These are phyloP conservation scores for Notarius quadriscutis DNA, from an alignment of 2,113 vertebrate genomes.

Conservation along the genomic window DNA sequence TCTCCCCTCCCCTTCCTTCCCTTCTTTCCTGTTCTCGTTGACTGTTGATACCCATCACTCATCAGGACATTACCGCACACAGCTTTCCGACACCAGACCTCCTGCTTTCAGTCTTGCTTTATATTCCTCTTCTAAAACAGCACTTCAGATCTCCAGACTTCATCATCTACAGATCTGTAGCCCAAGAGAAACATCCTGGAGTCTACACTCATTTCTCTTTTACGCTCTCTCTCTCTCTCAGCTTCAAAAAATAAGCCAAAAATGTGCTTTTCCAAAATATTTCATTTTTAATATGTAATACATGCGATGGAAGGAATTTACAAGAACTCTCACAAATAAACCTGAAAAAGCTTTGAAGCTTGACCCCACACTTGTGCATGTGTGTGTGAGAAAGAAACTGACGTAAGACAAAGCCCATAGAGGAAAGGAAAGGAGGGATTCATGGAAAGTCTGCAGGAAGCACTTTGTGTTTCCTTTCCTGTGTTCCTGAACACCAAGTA, in stretches of 20 bases:
- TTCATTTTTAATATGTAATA: not conserved
- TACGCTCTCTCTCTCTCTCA: not conserved
- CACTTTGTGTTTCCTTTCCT: constrained; percentile 64
- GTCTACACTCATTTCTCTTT: not conserved
- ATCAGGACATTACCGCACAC: constrained; percentile 38
- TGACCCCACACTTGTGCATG: not conserved
- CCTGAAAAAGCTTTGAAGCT: not conserved
- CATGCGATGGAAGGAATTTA: not conserved
- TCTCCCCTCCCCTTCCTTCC: constrained; percentile 55
- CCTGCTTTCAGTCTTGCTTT: constrained; percentile 27
- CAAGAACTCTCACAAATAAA: not conserved
- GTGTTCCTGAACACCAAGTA: constrained; percentile 49
- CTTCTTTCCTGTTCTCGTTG: constrained; percentile 38
- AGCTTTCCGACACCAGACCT: not conserved
- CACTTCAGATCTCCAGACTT: not conserved
- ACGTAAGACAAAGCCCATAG: constrained; percentile 41
- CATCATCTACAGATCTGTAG: not conserved
- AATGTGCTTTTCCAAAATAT: not conserved
- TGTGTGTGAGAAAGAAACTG: constrained; percentile 9
- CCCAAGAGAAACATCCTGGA: constrained; percentile 14
- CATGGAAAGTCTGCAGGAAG: constrained; percentile 66
- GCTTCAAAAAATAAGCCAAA: not conserved
- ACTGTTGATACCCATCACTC: constrained; percentile 54
- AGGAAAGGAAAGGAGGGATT: constrained; percentile 63
- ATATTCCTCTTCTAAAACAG: constrained; percentile 10